Percentiles rank a stretch among this genome's conserved stretches.
Evolutionary conservation across 2,888 invertebrate species (phyloP).

Genomic region (Teinopalpus imperialis): DNA sequence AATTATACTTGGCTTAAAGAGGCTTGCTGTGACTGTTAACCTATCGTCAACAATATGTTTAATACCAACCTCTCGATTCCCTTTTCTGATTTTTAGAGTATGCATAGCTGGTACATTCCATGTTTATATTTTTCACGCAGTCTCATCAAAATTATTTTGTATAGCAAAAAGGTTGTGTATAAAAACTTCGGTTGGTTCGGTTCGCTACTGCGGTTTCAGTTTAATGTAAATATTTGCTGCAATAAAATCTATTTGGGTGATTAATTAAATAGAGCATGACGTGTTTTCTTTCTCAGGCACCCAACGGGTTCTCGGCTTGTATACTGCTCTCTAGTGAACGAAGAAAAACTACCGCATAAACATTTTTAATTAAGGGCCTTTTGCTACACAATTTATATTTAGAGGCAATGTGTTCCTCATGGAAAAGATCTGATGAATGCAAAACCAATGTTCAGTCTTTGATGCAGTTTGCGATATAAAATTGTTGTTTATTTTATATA

Average conservation of each 20-base stretch:
- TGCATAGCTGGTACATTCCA: too few species aligned
- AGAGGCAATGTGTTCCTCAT: neutral
- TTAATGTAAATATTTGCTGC: constrained; percentile 66
- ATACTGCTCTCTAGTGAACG: constrained; percentile 29
- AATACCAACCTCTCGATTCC: too few species aligned
- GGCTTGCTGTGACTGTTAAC: too few species aligned
- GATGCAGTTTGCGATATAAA: too few species aligned
- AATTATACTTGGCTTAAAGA: too few species aligned
- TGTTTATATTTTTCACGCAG: too few species aligned
- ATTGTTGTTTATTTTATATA: too few species aligned
- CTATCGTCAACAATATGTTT: too few species aligned
- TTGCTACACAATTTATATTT: constrained; percentile 10
- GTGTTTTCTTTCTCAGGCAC: constrained; percentile 43
- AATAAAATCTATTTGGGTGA: constrained; percentile 70
- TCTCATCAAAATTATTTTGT: too few species aligned
- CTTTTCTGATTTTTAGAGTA: too few species aligned
- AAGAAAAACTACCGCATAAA: constrained; percentile 32
- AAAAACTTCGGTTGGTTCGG: constrained; percentile 43
- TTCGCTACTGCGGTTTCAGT: constrained; percentile 50
- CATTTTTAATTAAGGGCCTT: constrained; percentile 18
- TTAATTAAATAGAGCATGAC: constrained; percentile 60
- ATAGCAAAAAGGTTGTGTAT: constrained; percentile 21
- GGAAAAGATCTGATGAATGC: constrained; percentile 4
- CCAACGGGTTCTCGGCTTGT: constrained; percentile 23
- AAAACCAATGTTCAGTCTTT: too few species aligned